Base-by-base conservation (phyloP, 2,113 vertebrate genomes). In the Maccullochella peelii region DNA sequence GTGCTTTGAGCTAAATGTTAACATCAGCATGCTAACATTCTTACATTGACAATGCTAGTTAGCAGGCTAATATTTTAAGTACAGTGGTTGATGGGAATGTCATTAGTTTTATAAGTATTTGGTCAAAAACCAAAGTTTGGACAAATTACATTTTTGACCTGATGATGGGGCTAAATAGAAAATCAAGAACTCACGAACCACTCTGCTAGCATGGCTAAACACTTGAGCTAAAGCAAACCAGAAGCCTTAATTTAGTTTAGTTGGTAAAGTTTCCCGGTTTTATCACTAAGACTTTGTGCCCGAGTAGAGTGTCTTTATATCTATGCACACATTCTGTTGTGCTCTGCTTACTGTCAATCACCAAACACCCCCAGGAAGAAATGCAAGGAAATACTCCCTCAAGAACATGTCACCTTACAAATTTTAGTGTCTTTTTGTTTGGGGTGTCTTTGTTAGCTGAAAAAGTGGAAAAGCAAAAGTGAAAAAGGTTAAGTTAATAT, bases 321-420 rank as follows among this genome's bases (percentile, higher is more conserved):
- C 25, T 5, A 49, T 44, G 23, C 14, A 36, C 71, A 80, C 49
- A 6, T 21, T 49, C 33, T 49, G 25, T 63, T 30, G 55, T 16
- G 21, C 21, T 76, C 42, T 71, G 73, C n/a, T 83, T 44, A 50
- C 2, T 73, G 73, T 88, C 79, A 74, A 49, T 73, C 54, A 72
- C 10, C 71, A 73, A 73, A 69, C 55, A 67, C 63, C 49, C 14
- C 8, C 57, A 38, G 7, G 23, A 62, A 36, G 50, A 85, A 21
- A 82, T 40, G 0, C 33, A 70, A 77, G 49, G 55, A 87, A 62
- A 73, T 20, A 63, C 52, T 73, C 16, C 70, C 18, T 27, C 3
- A 36, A 79, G 23, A 75, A 42, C 6, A 7, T 71, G 30, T 77
- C 55, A 5, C 38, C 0, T 58, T 20, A 49, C 63, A 78, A 44